These are phyloP conservation scores for Tauraco hartlaubi DNA, from an alignment of 2,797 vertebrate species.

Conservation along the genomic window DNA sequence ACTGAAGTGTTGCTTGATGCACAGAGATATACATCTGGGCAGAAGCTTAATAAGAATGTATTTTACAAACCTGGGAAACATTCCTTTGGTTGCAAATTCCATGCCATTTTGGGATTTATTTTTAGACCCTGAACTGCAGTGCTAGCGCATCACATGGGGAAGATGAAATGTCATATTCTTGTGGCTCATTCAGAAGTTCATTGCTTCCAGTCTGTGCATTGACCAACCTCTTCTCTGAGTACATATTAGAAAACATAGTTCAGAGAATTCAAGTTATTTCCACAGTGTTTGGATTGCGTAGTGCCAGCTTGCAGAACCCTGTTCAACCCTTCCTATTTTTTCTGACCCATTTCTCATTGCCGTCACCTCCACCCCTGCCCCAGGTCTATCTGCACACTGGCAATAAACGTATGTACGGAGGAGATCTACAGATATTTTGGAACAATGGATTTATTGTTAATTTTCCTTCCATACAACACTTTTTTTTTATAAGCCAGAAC, in stretches of 20 bases:
- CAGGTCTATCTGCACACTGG: neutral
- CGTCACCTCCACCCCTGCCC: neutral
- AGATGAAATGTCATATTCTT: neutral
- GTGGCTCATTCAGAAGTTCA: neutral
- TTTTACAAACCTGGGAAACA: neutral
- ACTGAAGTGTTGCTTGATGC: neutral
- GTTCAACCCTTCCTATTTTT: neutral
- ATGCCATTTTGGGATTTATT: neutral
- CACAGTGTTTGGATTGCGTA: neutral
- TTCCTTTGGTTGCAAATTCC: neutral
- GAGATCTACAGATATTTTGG: neutral
- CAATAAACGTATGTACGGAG: neutral
- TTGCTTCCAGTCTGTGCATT: neutral
- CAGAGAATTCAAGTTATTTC: neutral
- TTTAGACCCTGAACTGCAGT: neutral
- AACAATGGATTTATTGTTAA: neutral
- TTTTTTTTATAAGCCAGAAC: neutral
- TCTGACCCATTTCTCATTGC: neutral
- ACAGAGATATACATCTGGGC: neutral
- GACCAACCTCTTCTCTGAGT: neutral
- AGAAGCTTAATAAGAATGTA: accelerated
- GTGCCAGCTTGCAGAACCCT: neutral
- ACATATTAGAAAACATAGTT: neutral
- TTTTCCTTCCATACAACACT: neutral
- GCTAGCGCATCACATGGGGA: neutral